These are phyloP conservation scores for Paragorgia papillata DNA, from an alignment of 92 coral and sea anemone species.

Conservation along the genomic window DNA sequence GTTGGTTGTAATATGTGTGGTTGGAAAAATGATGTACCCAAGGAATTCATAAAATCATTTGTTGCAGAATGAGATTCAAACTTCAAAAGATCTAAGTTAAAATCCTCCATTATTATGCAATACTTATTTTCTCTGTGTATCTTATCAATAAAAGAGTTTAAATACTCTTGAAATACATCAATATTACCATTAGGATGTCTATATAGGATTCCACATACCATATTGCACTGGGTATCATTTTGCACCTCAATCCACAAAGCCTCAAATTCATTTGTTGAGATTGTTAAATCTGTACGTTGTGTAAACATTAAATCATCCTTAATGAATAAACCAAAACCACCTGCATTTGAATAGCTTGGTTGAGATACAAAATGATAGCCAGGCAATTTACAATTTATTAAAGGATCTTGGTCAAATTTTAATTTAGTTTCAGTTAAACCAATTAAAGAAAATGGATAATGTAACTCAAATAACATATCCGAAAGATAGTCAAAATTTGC, in stretches of 20 bases:
- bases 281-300: constrained; percentile 27
- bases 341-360: constrained; percentile 28
- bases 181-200: constrained; percentile 28
- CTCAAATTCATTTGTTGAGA: constrained; percentile 52
- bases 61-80: constrained; percentile 12
- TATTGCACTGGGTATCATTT: constrained; percentile 13
- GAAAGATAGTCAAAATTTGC: neutral
- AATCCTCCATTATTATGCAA: constrained; percentile 31
- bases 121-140: constrained; percentile 21
- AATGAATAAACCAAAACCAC: constrained; percentile 37
- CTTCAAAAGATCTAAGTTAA: constrained; percentile 36
- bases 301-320: constrained; percentile 28
- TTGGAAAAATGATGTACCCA: constrained; percentile 43
- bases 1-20: constrained; percentile 60
- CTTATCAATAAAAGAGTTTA: constrained; percentile 17
- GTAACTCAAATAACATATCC: constrained; percentile 5
- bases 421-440: constrained; percentile 10
- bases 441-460: constrained; percentile 19
- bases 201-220: constrained; percentile 22
- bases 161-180: constrained; percentile 8
- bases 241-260: constrained; percentile 61
- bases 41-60: constrained; percentile 19
- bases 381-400: constrained; percentile 12
- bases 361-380: constrained; percentile 60
- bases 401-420: neutral